These are phyloP conservation scores for Pterocles orientalis DNA, from an alignment of 2,113 vertebrate species.

Conservation along the genomic window DNA sequence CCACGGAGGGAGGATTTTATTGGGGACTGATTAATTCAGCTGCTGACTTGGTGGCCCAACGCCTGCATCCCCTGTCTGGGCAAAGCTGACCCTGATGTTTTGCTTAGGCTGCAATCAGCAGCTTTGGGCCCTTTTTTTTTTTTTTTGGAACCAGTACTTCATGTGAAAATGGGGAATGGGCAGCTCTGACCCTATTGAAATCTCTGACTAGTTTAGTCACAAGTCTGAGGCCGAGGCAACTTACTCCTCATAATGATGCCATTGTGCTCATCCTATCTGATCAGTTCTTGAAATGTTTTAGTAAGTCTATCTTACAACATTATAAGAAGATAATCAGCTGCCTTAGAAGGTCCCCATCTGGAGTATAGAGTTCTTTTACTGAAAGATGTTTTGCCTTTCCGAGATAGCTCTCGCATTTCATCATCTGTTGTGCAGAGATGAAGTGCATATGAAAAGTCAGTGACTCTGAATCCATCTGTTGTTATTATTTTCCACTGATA, in stretches of 20 bases:
- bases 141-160: background rate
- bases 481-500: conserved; percentile 99
- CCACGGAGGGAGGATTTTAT: background rate
- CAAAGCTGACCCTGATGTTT: fast-evolving
- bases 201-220: conserved; percentile 49
- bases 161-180: conserved; percentile 43
- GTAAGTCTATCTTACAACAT: conserved; percentile 83
- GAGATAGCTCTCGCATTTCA: conserved; percentile 93
- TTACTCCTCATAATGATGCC: conserved; percentile 76
- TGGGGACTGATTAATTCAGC: background rate
- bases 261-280: conserved; percentile 77
- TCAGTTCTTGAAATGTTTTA: conserved; percentile 81
- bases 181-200: conserved; percentile 57
- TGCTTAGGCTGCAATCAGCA: background rate
- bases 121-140: background rate
- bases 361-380: conserved; percentile 84
- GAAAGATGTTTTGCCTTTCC: conserved; percentile 84
- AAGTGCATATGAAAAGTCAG: conserved; percentile 91
- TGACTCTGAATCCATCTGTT: conserved; percentile 98
- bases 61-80: background rate
- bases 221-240: conserved; percentile 55
- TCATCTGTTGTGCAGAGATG: conserved; percentile 93
- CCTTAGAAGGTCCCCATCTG: conserved; percentile 94
- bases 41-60: background rate
- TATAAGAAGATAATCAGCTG: conserved; percentile 85